Base-by-base conservation (phyloP, 2,888 invertebrate species). In the Torymus tubicola region DNA sequence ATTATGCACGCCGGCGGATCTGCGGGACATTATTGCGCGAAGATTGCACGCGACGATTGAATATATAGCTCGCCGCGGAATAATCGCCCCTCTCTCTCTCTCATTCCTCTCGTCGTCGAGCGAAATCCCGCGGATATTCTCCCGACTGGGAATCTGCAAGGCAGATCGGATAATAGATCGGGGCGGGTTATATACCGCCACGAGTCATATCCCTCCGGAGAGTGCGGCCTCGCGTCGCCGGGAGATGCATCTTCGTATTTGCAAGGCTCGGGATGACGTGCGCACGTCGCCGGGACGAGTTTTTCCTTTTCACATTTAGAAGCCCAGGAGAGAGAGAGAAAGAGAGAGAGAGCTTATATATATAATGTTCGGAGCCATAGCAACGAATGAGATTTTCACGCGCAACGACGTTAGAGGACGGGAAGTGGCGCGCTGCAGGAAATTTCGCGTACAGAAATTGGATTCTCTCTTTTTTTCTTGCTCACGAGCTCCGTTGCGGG, bases 381-480 rank as follows among this genome's bases (percentile, higher is more conserved):
- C 18, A 14, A 16, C 42, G 64, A 67, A 77, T 64, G 71, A 60
- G 77, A 71, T 71, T 78, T 78, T 71, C 77, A 52, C 13, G 60
- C 57, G 24, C 52, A 50, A 75, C 52, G 57, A 70, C 8, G 63
- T 78, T 69, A 53, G 69, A 63, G 53, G 67, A 16, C n/a, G 42
- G 69, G 74, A 74, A 81, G 79, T 75, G 71, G 50, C 55, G 67
- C 55, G 61, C 74, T 18, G 65, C 60, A 12, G 74, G 64, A 69
- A 81, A 81, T 79, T 81, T 70, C 14, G 55, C 31, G 69, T 12
- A 50, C 67, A 65, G 72, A 80, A 80, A 80, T 80, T 76, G 68
- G 50, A 12, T 80, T 76, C 42, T 42, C 42, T 42, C 42, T 42
- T 42, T 42, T 42, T 42, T 42, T 0, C 42, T 42, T 71, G 42